phyloP scores from a whole-genome alignment of 2,888 invertebrate genomes.

The Branchinecta sandiegonensis region DNA sequence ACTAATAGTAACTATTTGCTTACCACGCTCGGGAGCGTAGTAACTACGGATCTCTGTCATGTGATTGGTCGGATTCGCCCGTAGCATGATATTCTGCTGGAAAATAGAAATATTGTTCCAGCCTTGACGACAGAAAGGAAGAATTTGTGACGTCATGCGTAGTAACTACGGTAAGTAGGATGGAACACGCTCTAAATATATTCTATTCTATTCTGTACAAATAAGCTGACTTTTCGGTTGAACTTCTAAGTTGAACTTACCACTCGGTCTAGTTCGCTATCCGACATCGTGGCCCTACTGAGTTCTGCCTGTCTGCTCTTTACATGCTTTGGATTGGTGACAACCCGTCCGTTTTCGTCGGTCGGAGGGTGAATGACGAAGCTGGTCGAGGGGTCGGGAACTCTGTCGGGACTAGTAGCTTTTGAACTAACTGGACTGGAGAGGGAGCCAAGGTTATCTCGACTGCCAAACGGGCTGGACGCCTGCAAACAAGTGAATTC shows the following conservation, averaged over 20 bases:
- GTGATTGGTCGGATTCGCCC: no score
- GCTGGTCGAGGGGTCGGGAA: constrained; percentile 6
- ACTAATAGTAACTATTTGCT: no score
- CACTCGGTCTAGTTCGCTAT: constrained; percentile 55
- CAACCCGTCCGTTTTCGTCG: constrained; percentile 58
- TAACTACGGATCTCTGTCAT: no score
- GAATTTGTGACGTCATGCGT: no score
- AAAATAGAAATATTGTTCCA: no score
- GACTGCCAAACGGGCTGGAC: constrained; percentile 52
- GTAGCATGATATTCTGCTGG: no score
- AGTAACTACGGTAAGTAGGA: no score
- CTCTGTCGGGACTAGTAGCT: background rate
- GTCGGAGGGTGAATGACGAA: constrained; percentile 20
- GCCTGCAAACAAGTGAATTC: constrained; percentile 35
- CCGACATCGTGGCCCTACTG: constrained; percentile 72
- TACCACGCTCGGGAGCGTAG: no score
- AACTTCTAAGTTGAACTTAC: background rate
- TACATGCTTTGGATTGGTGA: constrained; percentile 60
- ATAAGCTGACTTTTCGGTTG: no score
- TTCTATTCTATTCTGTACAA: no score
- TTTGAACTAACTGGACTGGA: constrained; percentile 39
- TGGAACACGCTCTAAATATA: no score
- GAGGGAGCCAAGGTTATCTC: constrained; percentile 51
- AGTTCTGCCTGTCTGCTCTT: constrained; percentile 47
- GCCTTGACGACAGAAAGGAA: no score